Conservation (phyloP, 35 echinoderm and acorn worm genomes). For the Anneissia japonica region DNA sequence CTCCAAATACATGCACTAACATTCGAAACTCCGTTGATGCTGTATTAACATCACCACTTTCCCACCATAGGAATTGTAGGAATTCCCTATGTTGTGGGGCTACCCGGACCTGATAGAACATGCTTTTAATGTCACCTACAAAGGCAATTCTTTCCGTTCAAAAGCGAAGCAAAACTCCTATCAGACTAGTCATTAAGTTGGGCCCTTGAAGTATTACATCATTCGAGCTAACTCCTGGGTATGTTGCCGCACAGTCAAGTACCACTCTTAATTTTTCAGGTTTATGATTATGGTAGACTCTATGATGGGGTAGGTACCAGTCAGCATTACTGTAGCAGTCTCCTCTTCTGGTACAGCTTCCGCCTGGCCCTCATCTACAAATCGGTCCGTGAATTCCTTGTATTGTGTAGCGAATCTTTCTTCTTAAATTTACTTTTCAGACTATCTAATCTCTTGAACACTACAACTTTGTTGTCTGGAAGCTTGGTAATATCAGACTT, state of each 20-base stretch:
- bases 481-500: too few species aligned
- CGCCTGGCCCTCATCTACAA: too few species aligned
- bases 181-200: conserved; percentile 12
- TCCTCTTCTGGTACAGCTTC: too few species aligned
- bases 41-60: conserved; percentile 1
- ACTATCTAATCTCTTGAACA: too few species aligned
- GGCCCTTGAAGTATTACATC: conserved; percentile 22
- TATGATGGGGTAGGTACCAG: conserved; percentile 63
- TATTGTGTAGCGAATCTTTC: too few species aligned
- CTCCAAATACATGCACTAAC: too few species aligned
- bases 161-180: conserved; percentile 33
- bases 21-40: too few species aligned
- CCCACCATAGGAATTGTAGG: conserved; percentile 28
- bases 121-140: conserved; percentile 15
- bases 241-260: conserved; percentile 44
- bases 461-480: too few species aligned
- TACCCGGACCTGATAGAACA: background rate
- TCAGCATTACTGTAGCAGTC: too few species aligned
- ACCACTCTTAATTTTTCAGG: conserved; percentile 53
- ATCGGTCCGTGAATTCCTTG: too few species aligned
- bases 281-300: conserved; percentile 50
- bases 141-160: conserved; percentile 24
- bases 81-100: conserved; percentile 17
- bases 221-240: conserved; percentile 29
- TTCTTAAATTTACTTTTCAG: too few species aligned